Conservation (phyloP, 2,113 vertebrate species). For the Aptenodytes forsteri region DNA sequence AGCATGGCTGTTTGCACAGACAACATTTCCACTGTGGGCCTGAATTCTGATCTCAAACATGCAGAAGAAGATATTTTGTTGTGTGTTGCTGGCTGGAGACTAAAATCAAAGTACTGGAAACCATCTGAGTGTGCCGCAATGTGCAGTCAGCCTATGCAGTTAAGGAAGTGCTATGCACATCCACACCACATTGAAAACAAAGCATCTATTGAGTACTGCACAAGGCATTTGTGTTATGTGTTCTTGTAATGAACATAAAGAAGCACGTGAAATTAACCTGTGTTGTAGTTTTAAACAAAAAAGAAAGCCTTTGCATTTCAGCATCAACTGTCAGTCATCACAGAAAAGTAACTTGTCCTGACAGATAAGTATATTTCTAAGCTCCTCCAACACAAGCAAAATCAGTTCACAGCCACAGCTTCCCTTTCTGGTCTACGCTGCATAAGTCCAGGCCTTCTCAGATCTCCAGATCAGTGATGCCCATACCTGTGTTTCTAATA, state of each 20-base stretch:
- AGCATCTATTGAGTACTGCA: background rate
- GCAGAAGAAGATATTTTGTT: constrained; percentile 24
- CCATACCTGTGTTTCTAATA: background rate
- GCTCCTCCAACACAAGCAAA: background rate
- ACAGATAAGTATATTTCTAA: background rate
- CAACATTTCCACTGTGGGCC: constrained; percentile 55
- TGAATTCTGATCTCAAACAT: constrained; percentile 36
- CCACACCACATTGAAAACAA: background rate
- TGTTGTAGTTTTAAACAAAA: background rate
- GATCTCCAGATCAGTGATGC: background rate
- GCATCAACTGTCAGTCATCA: background rate
- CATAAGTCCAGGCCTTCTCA: background rate
- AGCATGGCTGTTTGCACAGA: constrained; percentile 35
- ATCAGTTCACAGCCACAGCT: background rate
- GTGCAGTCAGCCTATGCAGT: background rate
- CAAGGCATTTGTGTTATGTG: background rate
- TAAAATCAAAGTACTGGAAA: constrained; percentile 2
- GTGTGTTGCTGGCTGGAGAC: background rate
- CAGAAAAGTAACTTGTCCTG: background rate
- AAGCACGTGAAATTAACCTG: background rate
- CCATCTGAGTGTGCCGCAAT: background rate
- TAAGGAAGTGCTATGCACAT: background rate
- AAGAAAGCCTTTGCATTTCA: background rate
- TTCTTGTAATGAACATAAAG: background rate
- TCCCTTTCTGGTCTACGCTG: background rate